phyloP scores from a whole-genome alignment of 2,888 invertebrate species.

The Drosophila dives region DNA sequence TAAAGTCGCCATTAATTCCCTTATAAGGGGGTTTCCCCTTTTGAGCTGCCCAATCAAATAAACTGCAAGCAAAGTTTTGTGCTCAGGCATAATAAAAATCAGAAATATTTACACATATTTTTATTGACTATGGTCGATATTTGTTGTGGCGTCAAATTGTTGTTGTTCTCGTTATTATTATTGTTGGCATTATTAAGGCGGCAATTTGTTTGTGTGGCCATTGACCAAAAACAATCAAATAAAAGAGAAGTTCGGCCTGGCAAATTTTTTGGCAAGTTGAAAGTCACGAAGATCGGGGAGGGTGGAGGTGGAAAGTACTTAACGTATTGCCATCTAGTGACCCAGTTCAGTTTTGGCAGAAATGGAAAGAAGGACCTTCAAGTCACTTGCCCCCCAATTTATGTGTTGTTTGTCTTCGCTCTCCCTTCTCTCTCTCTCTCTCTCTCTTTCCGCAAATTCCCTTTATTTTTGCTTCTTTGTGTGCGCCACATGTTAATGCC shows the following conservation, averaged over 20 bases:
- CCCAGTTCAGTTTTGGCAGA: conserved; percentile 31
- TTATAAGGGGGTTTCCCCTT: neutral
- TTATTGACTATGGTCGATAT: conserved; percentile 44
- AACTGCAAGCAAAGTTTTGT: conserved; percentile 28
- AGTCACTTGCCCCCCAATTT: conserved; percentile 40
- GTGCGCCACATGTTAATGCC: conserved; percentile 72
- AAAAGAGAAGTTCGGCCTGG: neutral
- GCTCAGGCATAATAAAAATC: conserved; percentile 33
- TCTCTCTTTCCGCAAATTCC: conserved; percentile 8
- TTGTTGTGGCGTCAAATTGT: conserved; percentile 18
- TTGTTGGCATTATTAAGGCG: conserved; percentile 72
- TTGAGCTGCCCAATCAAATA: neutral
- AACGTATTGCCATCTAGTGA: conserved; percentile 45
- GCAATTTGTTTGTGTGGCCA: conserved; percentile 63
- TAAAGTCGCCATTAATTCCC: neutral
- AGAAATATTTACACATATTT: conserved; percentile 42
- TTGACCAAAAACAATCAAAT: conserved; percentile 39
- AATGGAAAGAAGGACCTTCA: conserved; percentile 26
- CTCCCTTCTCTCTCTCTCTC: conserved; percentile 11
- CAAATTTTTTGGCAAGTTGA: conserved; percentile 10
- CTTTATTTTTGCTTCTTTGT: conserved; percentile 40
- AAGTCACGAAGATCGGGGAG: conserved; percentile 9
- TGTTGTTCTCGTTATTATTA: conserved; percentile 38
- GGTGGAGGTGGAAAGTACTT: conserved; percentile 36
- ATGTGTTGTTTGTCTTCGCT: conserved; percentile 55